phyloP scores from a whole-genome alignment of 2,888 invertebrate species.

The Orgyia antiqua region DNA sequence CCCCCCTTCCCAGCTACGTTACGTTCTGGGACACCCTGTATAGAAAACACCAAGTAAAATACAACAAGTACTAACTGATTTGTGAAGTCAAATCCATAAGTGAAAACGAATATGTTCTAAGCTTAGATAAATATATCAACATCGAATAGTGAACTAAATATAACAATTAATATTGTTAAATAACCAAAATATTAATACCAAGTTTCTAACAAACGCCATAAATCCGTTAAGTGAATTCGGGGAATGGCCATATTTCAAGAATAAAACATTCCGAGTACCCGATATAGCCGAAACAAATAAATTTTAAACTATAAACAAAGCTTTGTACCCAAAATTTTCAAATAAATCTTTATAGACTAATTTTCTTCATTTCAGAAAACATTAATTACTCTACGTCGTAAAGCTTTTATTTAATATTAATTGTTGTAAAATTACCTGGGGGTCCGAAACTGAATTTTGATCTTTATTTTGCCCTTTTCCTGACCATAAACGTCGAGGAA shows the following conservation, averaged over 20 bases:
- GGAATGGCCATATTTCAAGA: constrained; percentile 29
- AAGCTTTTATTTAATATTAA: constrained; percentile 49
- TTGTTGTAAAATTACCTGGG: constrained; percentile 55
- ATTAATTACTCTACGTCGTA: constrained; percentile 30
- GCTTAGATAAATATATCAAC: too few relatives aligned
- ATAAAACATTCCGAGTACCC: constrained; percentile 32
- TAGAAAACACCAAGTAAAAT: too few relatives aligned
- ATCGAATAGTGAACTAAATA: too few relatives aligned
- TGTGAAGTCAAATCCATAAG: too few relatives aligned
- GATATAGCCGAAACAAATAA: constrained; percentile 31
- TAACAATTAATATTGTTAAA: too few relatives aligned
- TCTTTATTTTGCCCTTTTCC: constrained; percentile 66
- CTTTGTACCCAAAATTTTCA: constrained; percentile 35
- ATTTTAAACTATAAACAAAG: constrained; percentile 34
- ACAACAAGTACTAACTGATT: too few relatives aligned
- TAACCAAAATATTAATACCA: too few relatives aligned
- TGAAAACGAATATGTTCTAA: too few relatives aligned
- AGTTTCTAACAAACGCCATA: constrained; percentile 12
- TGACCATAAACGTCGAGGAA: constrained; percentile 74
- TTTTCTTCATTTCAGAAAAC: constrained; percentile 40
- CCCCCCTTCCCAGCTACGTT: too few relatives aligned
- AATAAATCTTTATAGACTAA: constrained; percentile 44
- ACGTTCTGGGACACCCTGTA: too few relatives aligned
- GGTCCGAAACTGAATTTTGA: constrained; percentile 42
- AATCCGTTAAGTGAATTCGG: constrained; percentile 18